Percentiles rank a stretch among this genome's conserved stretches.
These are phyloP conservation scores for Callipepla californica DNA, from an alignment of 2,113 vertebrate genomes.

Conservation along the genomic window DNA sequence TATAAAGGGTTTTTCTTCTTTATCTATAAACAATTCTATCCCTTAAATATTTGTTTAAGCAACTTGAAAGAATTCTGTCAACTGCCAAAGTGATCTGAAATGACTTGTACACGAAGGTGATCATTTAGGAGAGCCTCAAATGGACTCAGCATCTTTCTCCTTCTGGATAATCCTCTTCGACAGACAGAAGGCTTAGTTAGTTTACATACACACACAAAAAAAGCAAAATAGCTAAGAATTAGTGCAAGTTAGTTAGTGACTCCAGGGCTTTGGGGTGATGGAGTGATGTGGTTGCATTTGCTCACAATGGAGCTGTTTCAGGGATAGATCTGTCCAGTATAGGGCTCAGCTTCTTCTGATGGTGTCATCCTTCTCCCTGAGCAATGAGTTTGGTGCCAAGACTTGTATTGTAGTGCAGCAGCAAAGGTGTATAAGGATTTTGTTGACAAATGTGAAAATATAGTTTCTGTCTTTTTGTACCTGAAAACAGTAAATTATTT, in stretches of 20 bases:
- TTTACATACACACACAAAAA: not conserved
- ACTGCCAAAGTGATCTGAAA: not conserved
- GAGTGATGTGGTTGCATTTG: not conserved
- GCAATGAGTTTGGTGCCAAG: not conserved
- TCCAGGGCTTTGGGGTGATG: not conserved
- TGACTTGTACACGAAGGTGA: not conserved
- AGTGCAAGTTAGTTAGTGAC: not conserved
- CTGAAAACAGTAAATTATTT: not conserved
- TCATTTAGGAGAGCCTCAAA: not conserved
- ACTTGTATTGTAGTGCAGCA: not conserved
- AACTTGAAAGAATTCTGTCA: not conserved
- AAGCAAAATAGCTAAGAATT: not conserved
- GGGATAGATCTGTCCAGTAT: not conserved
- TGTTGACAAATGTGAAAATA: rapidly evolving
- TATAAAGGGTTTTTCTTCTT: not conserved
- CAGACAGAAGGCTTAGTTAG: not conserved
- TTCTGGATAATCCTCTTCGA: not conserved
- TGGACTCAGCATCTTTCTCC: not conserved
- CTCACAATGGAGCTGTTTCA: not conserved
- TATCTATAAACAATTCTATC: not conserved
- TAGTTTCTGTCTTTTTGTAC: not conserved
- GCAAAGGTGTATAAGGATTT: not conserved
- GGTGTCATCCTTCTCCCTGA: not conserved
- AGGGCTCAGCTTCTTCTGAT: not conserved
- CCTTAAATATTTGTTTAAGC: not conserved